phyloP scores from a whole-genome alignment of 2,888 invertebrate genomes.

The Mesoligia furuncula region DNA sequence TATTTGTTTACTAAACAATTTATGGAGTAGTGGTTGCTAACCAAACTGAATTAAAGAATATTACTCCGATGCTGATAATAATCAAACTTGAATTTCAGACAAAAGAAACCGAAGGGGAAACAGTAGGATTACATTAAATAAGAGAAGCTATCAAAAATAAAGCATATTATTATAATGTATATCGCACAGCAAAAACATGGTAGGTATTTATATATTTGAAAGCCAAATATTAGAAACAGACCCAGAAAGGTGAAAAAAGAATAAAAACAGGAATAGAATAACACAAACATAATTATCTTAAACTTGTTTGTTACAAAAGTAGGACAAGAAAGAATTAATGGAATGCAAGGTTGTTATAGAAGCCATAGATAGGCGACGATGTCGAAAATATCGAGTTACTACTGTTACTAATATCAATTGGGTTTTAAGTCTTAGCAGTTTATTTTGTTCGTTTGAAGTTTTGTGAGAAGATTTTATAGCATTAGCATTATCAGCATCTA shows the following conservation, averaged over 20 bases:
- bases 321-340: conserved; percentile 68
- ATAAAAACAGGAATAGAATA: conserved; percentile 25
- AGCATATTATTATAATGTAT: background rate
- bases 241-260: background rate
- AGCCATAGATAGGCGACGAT: conserved; percentile 61
- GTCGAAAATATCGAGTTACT: conserved; percentile 64
- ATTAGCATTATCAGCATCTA: background rate
- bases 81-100: too few relatives aligned
- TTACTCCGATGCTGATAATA: background rate
- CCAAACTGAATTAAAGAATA: background rate
- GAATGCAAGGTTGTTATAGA: conserved; percentile 67
- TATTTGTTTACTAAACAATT: background rate
- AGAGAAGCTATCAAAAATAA: background rate
- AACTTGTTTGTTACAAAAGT: conserved; percentile 49
- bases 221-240: background rate
- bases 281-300: conserved; percentile 32
- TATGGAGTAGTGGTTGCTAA: background rate
- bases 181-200: conserved; percentile 1
- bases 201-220: conserved; percentile 6
- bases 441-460: conserved; percentile 1
- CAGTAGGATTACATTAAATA: background rate
- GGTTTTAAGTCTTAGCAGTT: conserved; percentile 24
- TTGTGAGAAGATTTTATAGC: background rate
- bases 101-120: background rate
- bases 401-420: conserved; percentile 55